Conservation (phyloP, 2,113 vertebrate genomes). For the Motacilla tschutschensis region DNA sequence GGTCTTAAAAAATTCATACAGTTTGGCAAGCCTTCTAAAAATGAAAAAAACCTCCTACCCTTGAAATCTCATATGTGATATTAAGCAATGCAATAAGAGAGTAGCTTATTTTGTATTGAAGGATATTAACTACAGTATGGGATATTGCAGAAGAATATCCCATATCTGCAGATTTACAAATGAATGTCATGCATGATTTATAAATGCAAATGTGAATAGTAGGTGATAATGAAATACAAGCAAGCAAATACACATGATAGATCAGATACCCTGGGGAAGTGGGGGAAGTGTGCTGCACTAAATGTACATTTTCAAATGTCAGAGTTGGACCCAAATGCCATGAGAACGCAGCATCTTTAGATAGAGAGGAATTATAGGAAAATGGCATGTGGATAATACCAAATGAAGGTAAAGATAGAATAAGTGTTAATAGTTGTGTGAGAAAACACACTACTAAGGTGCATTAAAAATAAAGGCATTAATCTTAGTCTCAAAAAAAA, state of each 20-base stretch:
- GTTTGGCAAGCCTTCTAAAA: conserved; percentile 24
- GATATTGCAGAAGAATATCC: background rate
- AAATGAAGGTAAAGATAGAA: background rate
- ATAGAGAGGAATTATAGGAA: background rate
- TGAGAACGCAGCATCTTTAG: background rate
- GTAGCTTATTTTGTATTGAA: background rate
- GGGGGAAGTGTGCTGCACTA: background rate
- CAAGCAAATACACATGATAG: background rate
- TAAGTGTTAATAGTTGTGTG: background rate
- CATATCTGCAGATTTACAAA: conserved; percentile 9
- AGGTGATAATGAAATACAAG: conserved; percentile 43
- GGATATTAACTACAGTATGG: background rate
- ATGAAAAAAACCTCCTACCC: background rate
- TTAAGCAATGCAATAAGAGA: conserved; percentile 3
- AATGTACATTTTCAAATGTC: background rate
- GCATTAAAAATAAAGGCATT: background rate
- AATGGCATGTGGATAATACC: background rate
- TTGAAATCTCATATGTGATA: background rate
- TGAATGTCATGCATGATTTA: conserved; percentile 36
- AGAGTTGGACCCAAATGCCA: background rate
- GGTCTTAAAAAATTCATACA: conserved; percentile 39
- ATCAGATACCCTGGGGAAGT: background rate
- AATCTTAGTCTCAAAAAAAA: background rate
- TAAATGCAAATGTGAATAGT: conserved; percentile 27
- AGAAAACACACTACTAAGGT: background rate